Base-by-base conservation (phyloP, 1,140 invertebrate genomes). In the Meloidogyne floridensis region DNA sequence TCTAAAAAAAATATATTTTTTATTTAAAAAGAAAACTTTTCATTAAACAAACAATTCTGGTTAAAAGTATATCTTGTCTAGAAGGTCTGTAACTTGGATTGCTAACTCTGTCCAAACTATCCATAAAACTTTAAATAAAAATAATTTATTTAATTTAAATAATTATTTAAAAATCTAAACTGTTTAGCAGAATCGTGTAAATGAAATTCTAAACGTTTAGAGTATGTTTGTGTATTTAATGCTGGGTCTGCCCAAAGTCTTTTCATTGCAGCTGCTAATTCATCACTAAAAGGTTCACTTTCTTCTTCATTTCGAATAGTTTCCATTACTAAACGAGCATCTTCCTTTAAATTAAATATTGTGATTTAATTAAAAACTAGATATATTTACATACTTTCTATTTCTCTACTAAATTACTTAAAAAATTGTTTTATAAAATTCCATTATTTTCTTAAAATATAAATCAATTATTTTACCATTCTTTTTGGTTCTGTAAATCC, bases 1-100 rank as follows among this genome's bases (percentile, higher is more conserved):
- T 65, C 59, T 65, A 6, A 65, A 65, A 65, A 65, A n/a, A n/a
- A 65, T 6, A 65, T 65, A 15, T 59, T 15, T 59, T 59, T 32
- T 32, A 32, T 32, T 32, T 32, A 32, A n/a, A n/a, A 65, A 65
- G n/a, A n/a, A n/a, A n/a, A 7, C 6, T n/a, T 13, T n/a, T n/a
- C 18, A 65, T n/a, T n/a, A 65, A 65, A 56, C n/a, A n/a, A 65
- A 65, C 59, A 87, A 97, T 95, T 93, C 96, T 93, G 90, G 96
- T 96, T 91, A 96, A 94, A 86, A 98, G 93, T 92, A 98, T 97
- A 93, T 98, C 96, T 92, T 98, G 96, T 92, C 96, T 94, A 87
- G 95, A 95, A 83, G 96, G 96, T 91, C 97, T 93, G 93, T 97
- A 98, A 92, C 95, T 93, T 90, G 93, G 93, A 89, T 93, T 93